These are phyloP conservation scores for Mormyrus proboscirostris DNA, from an alignment of 2,797 vertebrate genomes.

Conservation along the genomic window DNA sequence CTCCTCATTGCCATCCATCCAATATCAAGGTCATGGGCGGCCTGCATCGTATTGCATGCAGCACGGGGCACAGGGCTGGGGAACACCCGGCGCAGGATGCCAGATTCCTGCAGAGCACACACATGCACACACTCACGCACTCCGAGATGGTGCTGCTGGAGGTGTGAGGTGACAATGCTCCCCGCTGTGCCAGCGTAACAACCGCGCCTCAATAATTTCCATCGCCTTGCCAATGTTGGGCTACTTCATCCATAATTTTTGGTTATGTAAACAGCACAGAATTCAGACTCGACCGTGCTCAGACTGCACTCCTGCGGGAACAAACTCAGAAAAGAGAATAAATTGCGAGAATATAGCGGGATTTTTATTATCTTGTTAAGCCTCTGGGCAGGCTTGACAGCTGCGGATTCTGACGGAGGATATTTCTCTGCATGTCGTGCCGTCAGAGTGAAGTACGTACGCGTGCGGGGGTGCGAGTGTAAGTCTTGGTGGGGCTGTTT, in stretches of 20 bases:
- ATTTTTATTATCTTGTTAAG: not conserved
- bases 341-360: not conserved
- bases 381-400: constrained; percentile 10
- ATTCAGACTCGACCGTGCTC: not conserved
- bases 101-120: not conserved
- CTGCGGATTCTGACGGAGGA: not conserved
- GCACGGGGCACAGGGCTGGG: not conserved
- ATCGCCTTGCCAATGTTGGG: not conserved
- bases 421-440: not conserved
- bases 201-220: not conserved
- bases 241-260: not conserved
- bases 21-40: not conserved
- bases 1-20: not conserved
- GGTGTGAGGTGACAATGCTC: not conserved
- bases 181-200: not conserved
- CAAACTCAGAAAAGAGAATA: not conserved
- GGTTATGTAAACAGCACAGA: not conserved
- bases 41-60: not conserved
- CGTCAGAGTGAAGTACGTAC: not conserved
- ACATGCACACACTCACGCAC: not conserved
- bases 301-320: not conserved
- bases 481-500: not conserved
- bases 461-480: not conserved
- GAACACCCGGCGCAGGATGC: not conserved
- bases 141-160: not conserved